Base-by-base conservation (phyloP, 2,797 vertebrate species). In the Galago senegalensis region DNA sequence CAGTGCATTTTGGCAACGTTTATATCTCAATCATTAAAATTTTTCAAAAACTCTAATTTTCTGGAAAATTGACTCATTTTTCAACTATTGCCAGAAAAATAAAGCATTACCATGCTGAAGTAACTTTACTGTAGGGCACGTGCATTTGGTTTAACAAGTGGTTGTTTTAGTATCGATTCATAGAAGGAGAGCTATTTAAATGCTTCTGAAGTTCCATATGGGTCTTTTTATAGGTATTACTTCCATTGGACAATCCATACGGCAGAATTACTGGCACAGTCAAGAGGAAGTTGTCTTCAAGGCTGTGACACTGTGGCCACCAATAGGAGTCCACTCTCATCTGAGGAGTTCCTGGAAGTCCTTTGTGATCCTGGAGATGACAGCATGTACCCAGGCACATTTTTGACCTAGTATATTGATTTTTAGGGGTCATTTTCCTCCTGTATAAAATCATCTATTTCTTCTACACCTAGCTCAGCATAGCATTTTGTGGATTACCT, bases 251-350 rank as follows among this genome's bases (percentile, higher is more conserved):
- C 95, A 98, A 99, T 97, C 99, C 99, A 0, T 99, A 99, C 2
- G 99, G 99, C 20, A 99, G 98, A 98, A 99, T 99, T 77, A 98
- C 99, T 61, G 99, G 99, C n/a, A 99, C 99, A 0, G 98, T 99
- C 73, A 96, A 99, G 97, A 99, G 99, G 97, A 98, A 96, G 93
- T 34, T 94, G n/a, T 10, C 86, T 43, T 97, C 98, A 8, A 98
- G 93, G 73, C 95, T 98, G 94, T 98, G 95, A 98, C 10, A 9
- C 16, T 9, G 43, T 37, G 60, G 77, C 46, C 65, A 80, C 58
- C 23, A 7, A 29, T 2, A 29, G 65, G 61, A 89, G 46, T 72
- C 34, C 46, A 65, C 27, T 79, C 5, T 81, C 25, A 27, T 65
- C 21, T 5, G 37, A 94, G 34, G 77, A 81, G 21, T 80, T 76